Conservation (phyloP, 2,888 invertebrate species). For the Polydrusus pterygomalis region DNA sequence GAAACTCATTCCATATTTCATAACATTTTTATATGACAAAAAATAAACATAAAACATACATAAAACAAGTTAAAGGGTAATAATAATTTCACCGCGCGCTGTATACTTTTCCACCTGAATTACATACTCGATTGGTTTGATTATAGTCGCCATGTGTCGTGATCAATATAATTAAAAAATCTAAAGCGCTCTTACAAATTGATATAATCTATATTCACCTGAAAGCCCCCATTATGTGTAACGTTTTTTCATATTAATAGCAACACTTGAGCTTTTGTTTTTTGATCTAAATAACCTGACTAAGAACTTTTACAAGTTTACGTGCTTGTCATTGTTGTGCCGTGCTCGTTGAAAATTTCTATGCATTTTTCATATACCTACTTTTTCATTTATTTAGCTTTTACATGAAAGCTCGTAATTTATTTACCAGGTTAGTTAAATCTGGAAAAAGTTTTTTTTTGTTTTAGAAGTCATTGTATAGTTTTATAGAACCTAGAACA, state of each 20-base stretch:
- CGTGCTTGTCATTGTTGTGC: conserved; percentile 49
- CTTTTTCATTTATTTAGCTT: conserved; percentile 39
- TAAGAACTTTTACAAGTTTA: conserved; percentile 33
- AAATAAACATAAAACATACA: conserved; percentile 1
- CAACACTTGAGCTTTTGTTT: conserved; percentile 41
- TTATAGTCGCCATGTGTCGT: conserved; percentile 20
- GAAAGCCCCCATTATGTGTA: conserved; percentile 37
- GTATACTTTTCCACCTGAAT: conserved; percentile 5
- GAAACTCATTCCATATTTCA: no score
- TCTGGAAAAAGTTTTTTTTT: no score
- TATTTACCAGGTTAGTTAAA: neutral
- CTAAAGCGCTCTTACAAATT: conserved; percentile 32
- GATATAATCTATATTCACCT: conserved; percentile 39
- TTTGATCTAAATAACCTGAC: conserved; percentile 6
- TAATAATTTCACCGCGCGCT: conserved; percentile 9
- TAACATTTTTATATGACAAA: neutral
- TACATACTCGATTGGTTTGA: neutral
- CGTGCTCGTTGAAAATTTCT: conserved; percentile 47
- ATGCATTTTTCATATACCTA: conserved; percentile 36
- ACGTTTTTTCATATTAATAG: conserved; percentile 24
- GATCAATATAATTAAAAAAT: conserved; percentile 38
- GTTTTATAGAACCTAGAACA: no score
- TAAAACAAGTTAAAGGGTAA: neutral
- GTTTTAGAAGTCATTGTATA: no score
- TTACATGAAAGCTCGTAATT: conserved; percentile 35